These are phyloP conservation scores for Sceloporus tristichus DNA, from an alignment of 2,113 vertebrate genomes.

Conservation along the genomic window DNA sequence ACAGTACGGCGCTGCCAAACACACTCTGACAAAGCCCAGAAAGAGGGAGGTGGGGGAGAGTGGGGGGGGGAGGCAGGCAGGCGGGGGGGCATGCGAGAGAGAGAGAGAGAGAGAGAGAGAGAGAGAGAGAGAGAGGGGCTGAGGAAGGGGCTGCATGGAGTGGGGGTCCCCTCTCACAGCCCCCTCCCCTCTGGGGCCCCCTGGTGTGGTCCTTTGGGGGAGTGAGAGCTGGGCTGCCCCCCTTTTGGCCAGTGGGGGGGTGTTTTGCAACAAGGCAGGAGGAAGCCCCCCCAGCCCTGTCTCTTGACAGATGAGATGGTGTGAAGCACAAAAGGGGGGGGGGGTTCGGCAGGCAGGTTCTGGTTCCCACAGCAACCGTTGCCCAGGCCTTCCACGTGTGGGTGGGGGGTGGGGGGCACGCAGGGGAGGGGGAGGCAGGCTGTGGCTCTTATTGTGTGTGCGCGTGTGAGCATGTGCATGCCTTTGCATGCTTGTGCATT, in stretches of 20 bases:
- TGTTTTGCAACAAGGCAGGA: not conserved
- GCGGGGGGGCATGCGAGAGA: not conserved
- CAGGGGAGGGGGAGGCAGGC: not conserved
- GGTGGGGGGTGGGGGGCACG: not conserved
- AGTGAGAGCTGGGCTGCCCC: not conserved
- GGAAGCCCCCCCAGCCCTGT: too few species aligned
- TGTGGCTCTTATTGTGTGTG: not conserved
- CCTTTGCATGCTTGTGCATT: not conserved
- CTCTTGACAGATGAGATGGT: not conserved
- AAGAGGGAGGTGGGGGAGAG: not conserved
- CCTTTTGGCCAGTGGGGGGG: not conserved
- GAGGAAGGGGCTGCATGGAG: not conserved
- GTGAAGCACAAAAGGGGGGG: not conserved
- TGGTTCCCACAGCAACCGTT: conserved; percentile 74
- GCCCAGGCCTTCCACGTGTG: conserved; percentile 49
- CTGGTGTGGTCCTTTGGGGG: not conserved
- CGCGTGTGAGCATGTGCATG: not conserved
- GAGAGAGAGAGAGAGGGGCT: rapidly evolving
- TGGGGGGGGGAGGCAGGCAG: not conserved
- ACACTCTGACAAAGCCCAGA: conserved; percentile 54
- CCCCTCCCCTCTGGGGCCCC: not conserved
- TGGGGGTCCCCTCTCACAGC: too few species aligned
- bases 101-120: not conserved
- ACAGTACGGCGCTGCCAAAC: conserved; percentile 74
- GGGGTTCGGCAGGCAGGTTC: conserved; percentile 18